Conservation (phyloP, 2,113 vertebrate genomes). For the Naja naja region DNA sequence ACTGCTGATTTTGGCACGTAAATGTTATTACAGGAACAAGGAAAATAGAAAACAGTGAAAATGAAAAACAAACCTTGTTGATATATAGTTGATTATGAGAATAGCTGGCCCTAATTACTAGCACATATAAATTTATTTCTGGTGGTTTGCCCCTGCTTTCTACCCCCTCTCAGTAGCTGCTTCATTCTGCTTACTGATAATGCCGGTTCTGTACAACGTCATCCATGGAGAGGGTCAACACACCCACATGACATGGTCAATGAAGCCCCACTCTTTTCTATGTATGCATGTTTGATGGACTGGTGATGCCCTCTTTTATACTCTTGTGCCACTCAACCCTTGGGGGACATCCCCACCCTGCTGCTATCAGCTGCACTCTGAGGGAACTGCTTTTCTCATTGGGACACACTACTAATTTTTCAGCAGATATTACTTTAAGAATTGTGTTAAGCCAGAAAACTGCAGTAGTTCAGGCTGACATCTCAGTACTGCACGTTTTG, state of each 20-base stretch:
- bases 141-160: not conserved
- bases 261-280: not conserved
- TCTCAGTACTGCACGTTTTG: slow-evolving; percentile 42
- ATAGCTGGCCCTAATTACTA: not conserved
- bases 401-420: not conserved
- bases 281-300: not conserved
- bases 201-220: not conserved
- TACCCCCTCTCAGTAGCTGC: not conserved
- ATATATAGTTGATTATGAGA: not conserved
- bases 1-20: not conserved
- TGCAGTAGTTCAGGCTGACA: slow-evolving; percentile 36
- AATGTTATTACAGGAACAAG: not conserved
- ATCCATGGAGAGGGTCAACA: not conserved
- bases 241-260: not conserved
- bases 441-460: slow-evolving; percentile 13
- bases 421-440: slow-evolving; percentile 28
- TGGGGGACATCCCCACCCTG: not conserved
- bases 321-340: not conserved
- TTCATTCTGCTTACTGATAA: not conserved
- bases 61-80: not conserved
- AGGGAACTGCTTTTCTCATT: slow-evolving; percentile 14
- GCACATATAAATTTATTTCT: not conserved
- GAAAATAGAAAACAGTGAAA: not conserved
- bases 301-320: not conserved
- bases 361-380: not conserved